phyloP scores from a whole-genome alignment of 2,113 vertebrate genomes.

The Arizona elegans region DNA sequence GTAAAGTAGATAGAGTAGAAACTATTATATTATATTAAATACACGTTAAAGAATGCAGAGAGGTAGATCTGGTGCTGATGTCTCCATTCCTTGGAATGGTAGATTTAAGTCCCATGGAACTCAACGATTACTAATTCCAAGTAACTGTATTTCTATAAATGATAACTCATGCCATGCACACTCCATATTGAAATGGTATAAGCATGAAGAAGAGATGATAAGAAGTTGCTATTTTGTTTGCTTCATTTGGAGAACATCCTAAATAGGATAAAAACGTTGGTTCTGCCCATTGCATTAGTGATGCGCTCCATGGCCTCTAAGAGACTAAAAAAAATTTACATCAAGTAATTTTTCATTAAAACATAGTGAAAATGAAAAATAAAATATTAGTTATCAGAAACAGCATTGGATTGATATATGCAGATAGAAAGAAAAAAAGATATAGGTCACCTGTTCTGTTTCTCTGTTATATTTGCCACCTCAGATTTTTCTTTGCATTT shows the following conservation, averaged over 20 bases:
- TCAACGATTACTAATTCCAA: neutral
- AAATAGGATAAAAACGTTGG: neutral
- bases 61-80: neutral
- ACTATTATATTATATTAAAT: no score
- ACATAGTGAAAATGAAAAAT: neutral
- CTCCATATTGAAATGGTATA: constrained; percentile 41
- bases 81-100: neutral
- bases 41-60: neutral
- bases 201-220: constrained; percentile 54
- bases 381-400: constrained; percentile 38
- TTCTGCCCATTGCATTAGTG: neutral
- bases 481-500: constrained; percentile 55
- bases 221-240: neutral
- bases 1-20: neutral
- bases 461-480: constrained; percentile 48
- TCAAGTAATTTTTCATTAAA: neutral
- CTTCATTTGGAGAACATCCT: neutral
- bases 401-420: constrained; percentile 20
- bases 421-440: constrained; percentile 23
- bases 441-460: constrained; percentile 52
- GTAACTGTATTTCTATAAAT: neutral
- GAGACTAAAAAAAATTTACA: neutral
- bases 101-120: neutral
- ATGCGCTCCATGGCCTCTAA: neutral
- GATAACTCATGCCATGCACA: neutral